Base-by-base conservation (phyloP, 2,888 invertebrate species). In the Linnaemya vulpina region DNA sequence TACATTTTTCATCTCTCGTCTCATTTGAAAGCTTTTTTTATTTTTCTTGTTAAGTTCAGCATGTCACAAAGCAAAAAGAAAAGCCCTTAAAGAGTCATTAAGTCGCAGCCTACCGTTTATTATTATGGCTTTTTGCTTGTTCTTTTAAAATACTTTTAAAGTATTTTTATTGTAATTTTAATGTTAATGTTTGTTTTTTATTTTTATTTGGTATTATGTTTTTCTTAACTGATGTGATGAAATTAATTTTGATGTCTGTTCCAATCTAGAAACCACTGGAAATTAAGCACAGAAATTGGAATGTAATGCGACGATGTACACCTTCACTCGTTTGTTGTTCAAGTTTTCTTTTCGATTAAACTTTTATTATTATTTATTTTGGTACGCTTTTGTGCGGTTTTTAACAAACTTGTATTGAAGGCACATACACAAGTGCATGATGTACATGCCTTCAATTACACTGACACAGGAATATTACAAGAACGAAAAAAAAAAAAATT, bases 281-380 rank as follows among this genome's bases (percentile, higher is more conserved):
- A 70, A 62, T 46, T 40, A 40, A 40, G 43, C 13, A 58, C 10
- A 58, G 49, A 43, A 43, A 65, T 38, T 53, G n/a, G n/a, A 70
- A 70, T 60, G 17, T 40, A 17, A 70, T 70, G 60, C 43, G 40
- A 60, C 60, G 73, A 15, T 35, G 35, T 65, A 55, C 43, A 76
- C 17, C 49, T 74, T 73, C 22, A 73, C 51, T 62, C 67, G 67
- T 58, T 78, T 62, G 51, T 17, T 74, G 35, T 11, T 25, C 35
- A 17, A 68, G 63, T 74, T 83, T 73, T 74, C 43, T 53, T 62
- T 83, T 74, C 46, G 83, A 78, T 74, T 78, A 68, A 83, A 74
- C 68, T 78, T 83, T 74, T 68, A 35, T 68, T 22, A 63, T 63
- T 74, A 30, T 30, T 30, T 3, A 3, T 30, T 30, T 30, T 73